Evolutionary conservation across 2,797 vertebrate genomes (phyloP), one percentile per base, ranked within the genome.

Genomic region (Graptemys geographica): DNA sequence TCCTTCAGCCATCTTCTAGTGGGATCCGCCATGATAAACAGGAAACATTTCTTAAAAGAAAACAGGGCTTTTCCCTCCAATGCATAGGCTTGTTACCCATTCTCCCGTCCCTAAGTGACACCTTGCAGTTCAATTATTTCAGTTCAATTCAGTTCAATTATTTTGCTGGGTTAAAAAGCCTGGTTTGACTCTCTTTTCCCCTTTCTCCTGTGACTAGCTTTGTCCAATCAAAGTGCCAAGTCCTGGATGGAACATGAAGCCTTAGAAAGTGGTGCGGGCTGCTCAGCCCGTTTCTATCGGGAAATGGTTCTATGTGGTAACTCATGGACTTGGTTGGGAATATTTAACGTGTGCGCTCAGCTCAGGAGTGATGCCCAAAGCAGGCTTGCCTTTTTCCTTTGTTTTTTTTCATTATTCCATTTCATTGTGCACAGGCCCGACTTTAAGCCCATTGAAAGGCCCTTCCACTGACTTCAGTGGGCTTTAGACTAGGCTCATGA

Each of bases 141-240:
- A n/a, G n/a, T n/a, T n/a, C n/a, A n/a, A n/a, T n/a, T n/a, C 49
- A 21, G 88, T 90, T 95, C 91, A 95, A 37, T 37, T 37, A 37
- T 37, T 37, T 37, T 95, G 88, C 86, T 87, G 86, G 94, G 92
- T 87, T 91, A 57, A 81, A 91, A 53, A 93, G n/a, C 37, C 9
- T 11, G 19, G n/a, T n/a, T 69, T 65, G 15, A 65, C 16, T 16
- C 23, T 94, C 59, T 86, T 94, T 86, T 92, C 37, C 82, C 87
- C 89, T 83, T 69, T 88, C 57, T 85, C 69, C 59, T 59, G 57
- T 84, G 94, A 92, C 92, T 95, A 94, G 74, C 56, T 93, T 93
- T 12, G 33, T 49, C 65, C 93, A 93, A 94, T 95, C 92, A 95
- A 90, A 96, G 33, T 41, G 65, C 51, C 87, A 80, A 55, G 85